phyloP scores from a whole-genome alignment of 2,113 vertebrate species.

The Vulpes ferrilata region DNA sequence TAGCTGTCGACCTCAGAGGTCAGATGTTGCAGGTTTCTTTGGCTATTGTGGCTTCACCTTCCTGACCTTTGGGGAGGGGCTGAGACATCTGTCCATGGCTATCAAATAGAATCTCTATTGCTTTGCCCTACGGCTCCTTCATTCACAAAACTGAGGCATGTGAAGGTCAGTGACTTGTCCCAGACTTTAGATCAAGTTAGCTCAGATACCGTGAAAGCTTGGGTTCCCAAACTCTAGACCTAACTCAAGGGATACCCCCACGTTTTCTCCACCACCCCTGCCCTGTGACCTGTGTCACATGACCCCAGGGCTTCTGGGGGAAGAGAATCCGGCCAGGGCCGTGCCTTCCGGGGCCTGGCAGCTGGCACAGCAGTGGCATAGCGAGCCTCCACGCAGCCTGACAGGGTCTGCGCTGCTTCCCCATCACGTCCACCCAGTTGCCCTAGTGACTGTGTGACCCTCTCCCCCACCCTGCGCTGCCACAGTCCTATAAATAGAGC shows the following conservation, averaged over 20 bases:
- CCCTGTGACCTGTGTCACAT: not conserved
- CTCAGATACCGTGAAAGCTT: not conserved
- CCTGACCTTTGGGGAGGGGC: not conserved
- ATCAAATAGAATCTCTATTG: not conserved
- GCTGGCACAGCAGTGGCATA: not conserved
- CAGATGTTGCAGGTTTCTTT: not conserved
- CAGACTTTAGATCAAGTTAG: not conserved
- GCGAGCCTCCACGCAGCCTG: not conserved
- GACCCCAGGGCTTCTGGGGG: not conserved
- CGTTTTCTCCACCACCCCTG: not conserved
- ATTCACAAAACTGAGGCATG: not conserved
- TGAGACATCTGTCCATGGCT: not conserved
- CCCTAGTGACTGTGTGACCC: constrained; percentile 82
- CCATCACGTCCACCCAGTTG: constrained; percentile 71
- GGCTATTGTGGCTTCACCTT: not conserved
- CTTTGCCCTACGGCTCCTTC: not conserved
- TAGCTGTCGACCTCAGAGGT: not conserved
- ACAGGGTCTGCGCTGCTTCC: constrained; percentile 43
- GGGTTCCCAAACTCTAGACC: not conserved
- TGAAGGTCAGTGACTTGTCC: not conserved
- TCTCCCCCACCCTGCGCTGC: constrained; percentile 43
- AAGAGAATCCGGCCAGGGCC: not conserved
- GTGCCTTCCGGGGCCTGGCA: not conserved
- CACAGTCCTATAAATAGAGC: constrained; percentile 85
- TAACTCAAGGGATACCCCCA: not conserved